These are phyloP conservation scores for Pelecanoides urinatrix DNA, from an alignment of 2,113 vertebrate species.

Conservation along the genomic window DNA sequence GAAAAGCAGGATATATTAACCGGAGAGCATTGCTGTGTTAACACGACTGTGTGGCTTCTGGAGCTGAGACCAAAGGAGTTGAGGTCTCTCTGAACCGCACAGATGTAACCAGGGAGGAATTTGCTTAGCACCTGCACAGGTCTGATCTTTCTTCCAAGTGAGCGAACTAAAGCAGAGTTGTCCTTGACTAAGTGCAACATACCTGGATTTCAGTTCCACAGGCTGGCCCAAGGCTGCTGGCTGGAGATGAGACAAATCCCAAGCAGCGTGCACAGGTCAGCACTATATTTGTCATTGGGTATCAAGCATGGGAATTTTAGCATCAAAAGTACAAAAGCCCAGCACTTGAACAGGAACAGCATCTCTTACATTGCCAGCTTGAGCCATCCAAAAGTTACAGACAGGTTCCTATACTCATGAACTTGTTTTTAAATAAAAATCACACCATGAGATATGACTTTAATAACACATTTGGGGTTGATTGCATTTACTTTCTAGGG, in stretches of 20 bases:
- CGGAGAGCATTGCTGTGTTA: background rate
- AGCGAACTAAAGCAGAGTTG: background rate
- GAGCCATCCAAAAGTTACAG: constrained; percentile 40
- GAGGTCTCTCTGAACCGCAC: background rate
- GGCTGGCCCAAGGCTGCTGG: background rate
- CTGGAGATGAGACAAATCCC: constrained; percentile 8
- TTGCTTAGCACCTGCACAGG: constrained; percentile 10
- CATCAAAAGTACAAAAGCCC: background rate
- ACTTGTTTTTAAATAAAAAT: constrained; percentile 20
- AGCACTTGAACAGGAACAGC: constrained; percentile 13
- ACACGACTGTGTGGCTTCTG: background rate
- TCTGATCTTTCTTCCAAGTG: background rate
- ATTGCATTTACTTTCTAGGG: background rate
- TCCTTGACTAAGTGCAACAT: background rate
- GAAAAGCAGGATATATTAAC: background rate
- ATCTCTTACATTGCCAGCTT: background rate
- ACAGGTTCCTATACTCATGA: constrained; percentile 25
- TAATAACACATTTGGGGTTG: background rate
- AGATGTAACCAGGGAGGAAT: background rate
- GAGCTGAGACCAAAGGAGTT: background rate
- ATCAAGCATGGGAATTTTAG: constrained; percentile 12
- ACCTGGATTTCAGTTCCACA: background rate
- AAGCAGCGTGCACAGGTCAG: background rate
- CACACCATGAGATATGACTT: background rate
- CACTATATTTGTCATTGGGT: background rate